Evolutionary conservation across 2,888 invertebrate genomes (phyloP).

Genomic region (Philonicus albiceps): DNA sequence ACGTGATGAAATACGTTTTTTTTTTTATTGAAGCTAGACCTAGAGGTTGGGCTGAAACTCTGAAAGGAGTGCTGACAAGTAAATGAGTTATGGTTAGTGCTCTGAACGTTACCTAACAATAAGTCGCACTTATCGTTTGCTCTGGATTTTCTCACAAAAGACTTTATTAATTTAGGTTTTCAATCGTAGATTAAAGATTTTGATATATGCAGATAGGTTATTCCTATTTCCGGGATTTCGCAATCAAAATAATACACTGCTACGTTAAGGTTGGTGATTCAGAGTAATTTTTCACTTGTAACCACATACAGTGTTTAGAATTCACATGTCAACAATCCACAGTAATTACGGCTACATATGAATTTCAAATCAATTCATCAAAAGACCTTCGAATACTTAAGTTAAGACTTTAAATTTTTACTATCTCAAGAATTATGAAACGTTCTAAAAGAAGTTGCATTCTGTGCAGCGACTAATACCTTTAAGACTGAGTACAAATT

Average conservation of each 20-base stretch:
- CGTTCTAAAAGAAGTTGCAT: no score
- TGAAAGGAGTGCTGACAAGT: neutral
- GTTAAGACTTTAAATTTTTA: no score
- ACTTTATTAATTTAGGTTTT: neutral
- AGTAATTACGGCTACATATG: no score
- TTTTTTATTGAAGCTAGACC: neutral
- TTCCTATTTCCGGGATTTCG: neutral
- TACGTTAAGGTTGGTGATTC: no score
- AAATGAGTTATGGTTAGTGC: neutral
- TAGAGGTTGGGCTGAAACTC: neutral
- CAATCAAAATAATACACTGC: neutral
- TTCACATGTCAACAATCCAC: no score
- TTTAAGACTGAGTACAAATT: no score
- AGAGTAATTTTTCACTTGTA: no score
- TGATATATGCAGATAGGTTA: neutral
- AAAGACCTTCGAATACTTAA: no score
- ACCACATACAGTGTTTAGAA: no score
- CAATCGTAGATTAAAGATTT: neutral
- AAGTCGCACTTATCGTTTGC: neutral
- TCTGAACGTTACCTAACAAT: neutral
- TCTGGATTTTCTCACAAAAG: neutral
- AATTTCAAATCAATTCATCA: no score
- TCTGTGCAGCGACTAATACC: no score
- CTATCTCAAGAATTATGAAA: no score
- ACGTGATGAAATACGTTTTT: conserved; percentile 21